These are phyloP conservation scores for Junco hyemalis DNA, from an alignment of 2,113 vertebrate species.

Conservation along the genomic window DNA sequence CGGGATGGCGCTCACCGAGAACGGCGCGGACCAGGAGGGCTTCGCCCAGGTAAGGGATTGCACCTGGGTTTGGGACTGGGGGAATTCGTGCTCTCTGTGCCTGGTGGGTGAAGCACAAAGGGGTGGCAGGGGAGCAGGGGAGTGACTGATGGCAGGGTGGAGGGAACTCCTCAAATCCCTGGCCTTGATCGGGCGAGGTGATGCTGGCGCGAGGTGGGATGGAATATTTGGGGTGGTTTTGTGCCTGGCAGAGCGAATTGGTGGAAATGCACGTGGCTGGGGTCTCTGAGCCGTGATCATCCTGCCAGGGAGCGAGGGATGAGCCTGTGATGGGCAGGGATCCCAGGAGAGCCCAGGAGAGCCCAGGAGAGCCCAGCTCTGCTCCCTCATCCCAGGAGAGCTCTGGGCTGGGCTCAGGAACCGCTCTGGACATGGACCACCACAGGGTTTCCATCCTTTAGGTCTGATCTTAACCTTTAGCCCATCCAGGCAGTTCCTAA, in stretches of 20 bases:
- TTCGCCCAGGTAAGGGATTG: background rate
- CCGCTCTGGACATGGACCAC: background rate
- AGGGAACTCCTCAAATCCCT: background rate
- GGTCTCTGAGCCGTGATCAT: background rate
- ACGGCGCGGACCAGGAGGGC: background rate
- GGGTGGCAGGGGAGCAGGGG: background rate
- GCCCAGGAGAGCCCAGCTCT: background rate
- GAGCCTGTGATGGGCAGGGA: background rate
- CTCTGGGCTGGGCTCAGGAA: rapidly evolving
- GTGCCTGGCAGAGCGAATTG: rapidly evolving
- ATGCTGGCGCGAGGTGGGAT: background rate
- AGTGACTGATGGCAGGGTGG: background rate
- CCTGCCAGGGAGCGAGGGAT: rapidly evolving
- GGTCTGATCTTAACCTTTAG: too few relatives aligned
- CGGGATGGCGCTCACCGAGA: background rate
- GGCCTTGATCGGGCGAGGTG: rapidly evolving
- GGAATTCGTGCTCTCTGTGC: background rate
- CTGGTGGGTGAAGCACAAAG: rapidly evolving
- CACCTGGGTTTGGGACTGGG: background rate
- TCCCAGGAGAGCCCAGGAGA: background rate
- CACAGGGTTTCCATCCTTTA: background rate
- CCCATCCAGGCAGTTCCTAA: too few relatives aligned
- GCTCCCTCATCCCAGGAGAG: background rate
- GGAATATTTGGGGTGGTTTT: background rate
- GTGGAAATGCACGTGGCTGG: rapidly evolving